A percentile compares a stretch with the other conserved stretches of the same genome.
Evolutionary conservation across 1,140 invertebrate genomes (phyloP).

Genomic region (Drosophila insularis): DNA sequence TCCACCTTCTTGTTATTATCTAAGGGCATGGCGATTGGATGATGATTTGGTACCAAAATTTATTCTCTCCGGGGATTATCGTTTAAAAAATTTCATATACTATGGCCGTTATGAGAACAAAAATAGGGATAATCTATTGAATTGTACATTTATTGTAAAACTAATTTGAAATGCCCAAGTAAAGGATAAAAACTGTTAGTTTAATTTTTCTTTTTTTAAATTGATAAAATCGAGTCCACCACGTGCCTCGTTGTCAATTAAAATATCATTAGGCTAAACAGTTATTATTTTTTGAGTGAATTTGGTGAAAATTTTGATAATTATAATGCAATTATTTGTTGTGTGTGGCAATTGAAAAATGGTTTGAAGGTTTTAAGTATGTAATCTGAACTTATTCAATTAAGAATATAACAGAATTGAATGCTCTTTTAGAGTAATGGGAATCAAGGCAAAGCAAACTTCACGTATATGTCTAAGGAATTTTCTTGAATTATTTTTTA

Average conservation of each 20-base stretch:
- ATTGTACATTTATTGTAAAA: neutral
- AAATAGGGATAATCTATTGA: neutral
- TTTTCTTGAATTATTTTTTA: too few relatives aligned
- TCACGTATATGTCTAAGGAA: too few relatives aligned
- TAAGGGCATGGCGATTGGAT: slow-evolving; percentile 32
- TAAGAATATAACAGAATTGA: too few relatives aligned
- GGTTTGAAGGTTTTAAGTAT: too few relatives aligned
- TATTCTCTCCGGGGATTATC: slow-evolving; percentile 52
- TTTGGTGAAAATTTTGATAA: neutral
- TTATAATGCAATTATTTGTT: neutral
- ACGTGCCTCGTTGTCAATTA: neutral
- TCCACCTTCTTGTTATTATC: slow-evolving; percentile 37
- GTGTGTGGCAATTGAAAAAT: neutral
- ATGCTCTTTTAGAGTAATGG: too few relatives aligned
- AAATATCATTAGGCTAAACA: neutral
- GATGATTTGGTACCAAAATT: slow-evolving; percentile 43
- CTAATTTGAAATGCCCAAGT: neutral
- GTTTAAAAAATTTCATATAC: slow-evolving; percentile 13
- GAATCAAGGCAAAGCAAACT: too few relatives aligned
- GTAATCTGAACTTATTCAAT: too few relatives aligned
- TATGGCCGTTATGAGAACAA: slow-evolving; percentile 30
- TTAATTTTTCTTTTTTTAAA: too few relatives aligned
- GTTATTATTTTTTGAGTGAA: neutral
- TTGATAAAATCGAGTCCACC: neutral
- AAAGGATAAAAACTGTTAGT: too few relatives aligned